A percentile compares a stretch with the other conserved stretches of the same genome.
phyloP scores from a whole-genome alignment of 1,140 invertebrate species.

The Apocrypta bakeri region DNA sequence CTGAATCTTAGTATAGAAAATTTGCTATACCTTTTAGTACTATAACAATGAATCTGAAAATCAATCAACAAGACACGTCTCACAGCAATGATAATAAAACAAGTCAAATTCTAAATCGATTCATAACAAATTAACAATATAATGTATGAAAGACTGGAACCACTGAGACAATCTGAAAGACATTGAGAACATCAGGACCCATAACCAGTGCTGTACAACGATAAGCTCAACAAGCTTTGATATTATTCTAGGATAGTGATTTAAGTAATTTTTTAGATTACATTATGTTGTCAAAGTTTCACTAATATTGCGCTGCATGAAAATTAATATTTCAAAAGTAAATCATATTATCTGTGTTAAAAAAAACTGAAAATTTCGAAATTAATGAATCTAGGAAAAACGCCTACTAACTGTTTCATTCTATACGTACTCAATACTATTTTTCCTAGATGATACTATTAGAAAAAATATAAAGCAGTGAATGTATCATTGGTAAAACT shows the following conservation, averaged over 20 bases:
- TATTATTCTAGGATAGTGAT: slow-evolving; percentile 61
- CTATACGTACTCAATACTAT: not conserved
- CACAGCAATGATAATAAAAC: slow-evolving; percentile 23
- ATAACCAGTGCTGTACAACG: slow-evolving; percentile 70
- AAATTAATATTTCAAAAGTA: slow-evolving; percentile 34
- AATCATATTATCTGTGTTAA: slow-evolving; percentile 6
- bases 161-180: slow-evolving; percentile 70
- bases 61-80: not conserved
- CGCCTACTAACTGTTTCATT: not conserved
- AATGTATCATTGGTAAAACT: slow-evolving; percentile 42
- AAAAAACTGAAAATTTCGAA: not conserved
- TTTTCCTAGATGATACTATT: not conserved
- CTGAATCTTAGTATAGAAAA: slow-evolving; percentile 22
- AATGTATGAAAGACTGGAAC: slow-evolving; percentile 57
- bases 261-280: slow-evolving; percentile 56
- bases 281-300: slow-evolving; percentile 53
- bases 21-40: slow-evolving; percentile 41
- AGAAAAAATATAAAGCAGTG: not conserved
- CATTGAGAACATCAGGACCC: slow-evolving; percentile 65
- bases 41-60: slow-evolving; percentile 47
- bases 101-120: slow-evolving; percentile 40
- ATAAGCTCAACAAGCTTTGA: slow-evolving; percentile 68
- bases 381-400: not conserved
- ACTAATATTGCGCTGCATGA: slow-evolving; percentile 35
- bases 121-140: slow-evolving; percentile 22